Base-by-base conservation (phyloP, 2,113 vertebrate genomes). In the Pipa parva region DNA sequence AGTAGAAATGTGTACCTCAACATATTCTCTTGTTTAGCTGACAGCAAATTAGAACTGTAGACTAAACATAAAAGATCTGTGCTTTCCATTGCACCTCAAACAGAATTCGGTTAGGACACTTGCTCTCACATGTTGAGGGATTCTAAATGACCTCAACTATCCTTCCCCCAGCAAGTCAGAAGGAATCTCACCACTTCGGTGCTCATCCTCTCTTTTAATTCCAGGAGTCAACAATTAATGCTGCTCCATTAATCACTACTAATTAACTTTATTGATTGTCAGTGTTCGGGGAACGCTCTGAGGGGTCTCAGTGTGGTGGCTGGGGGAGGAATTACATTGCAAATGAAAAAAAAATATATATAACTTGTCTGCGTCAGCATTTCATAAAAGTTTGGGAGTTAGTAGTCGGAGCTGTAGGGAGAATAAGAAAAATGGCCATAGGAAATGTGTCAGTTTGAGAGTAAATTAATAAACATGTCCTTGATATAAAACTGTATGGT, bases 261-360 rank as follows among this genome's bases (percentile, higher is more conserved):
- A 93, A 93, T 94, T 92, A 92, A 91, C 88, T 76, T 63, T 87
- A 94, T 92, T 86, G 92, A 94, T 88, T 86, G 78, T 77, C 78
- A 71, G 66, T 31, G 49, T 21, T 51, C 45, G 49, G 66, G 66
- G 57, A 60, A 45, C 31, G 25, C 66, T 45, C 57, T 39, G 29
- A 39, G 66, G 66, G 66, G 66, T 70, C 58, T 54, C 48, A 26
- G 17, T 45, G 48, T 36, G 52, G 58, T 56, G 25, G 26, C 42
- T 46, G 18, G 20, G 55, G 66, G 66, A 52, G 25, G 49, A 49
- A 70, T 70, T 70, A 52, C 26, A 70, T 20, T 18, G 37, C 60
- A 36, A 70, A 61, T 33, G 66, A 48, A 70, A 59, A 58, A 67
- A n/a, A 42, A 42, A 36, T 36, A 36, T 12, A 36, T 68, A 51